Conservation (phyloP, 2,888 invertebrate species). For the Fragum whitleyi region DNA sequence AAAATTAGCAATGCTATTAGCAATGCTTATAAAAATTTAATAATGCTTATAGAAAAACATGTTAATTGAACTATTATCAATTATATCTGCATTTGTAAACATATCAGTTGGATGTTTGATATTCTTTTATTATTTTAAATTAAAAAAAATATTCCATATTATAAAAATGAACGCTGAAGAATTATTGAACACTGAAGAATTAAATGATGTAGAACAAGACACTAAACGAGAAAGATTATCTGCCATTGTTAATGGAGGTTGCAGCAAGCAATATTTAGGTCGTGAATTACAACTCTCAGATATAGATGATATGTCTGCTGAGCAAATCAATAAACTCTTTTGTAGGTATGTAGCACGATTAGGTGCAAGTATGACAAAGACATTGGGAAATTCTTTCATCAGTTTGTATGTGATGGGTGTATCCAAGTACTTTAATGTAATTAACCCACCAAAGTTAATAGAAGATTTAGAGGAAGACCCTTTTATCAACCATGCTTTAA, state of each 20-base stretch:
- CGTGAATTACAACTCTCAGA: constrained; percentile 37
- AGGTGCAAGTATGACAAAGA: constrained; percentile 53
- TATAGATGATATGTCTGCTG: constrained; percentile 46
- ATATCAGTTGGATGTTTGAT: constrained; percentile 43
- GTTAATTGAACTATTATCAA: constrained; percentile 42
- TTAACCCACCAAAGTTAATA: constrained; percentile 50
- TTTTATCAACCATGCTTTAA: constrained; percentile 50
- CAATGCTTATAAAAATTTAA: constrained; percentile 31
- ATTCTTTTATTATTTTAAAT: constrained; percentile 44
- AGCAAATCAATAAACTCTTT: constrained; percentile 49
- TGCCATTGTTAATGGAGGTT: constrained; percentile 52
- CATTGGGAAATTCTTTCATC: constrained; percentile 51
- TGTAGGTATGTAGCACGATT: constrained; percentile 53
- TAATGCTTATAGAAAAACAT: constrained; percentile 41
- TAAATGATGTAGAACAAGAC: constrained; percentile 32
- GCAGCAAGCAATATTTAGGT: constrained; percentile 50
- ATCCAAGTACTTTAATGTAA: constrained; percentile 42
- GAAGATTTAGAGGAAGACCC: constrained; percentile 54
- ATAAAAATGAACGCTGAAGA: constrained; percentile 53
- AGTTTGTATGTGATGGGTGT: constrained; percentile 52
- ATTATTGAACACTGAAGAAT: constrained; percentile 30
- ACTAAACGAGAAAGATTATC: constrained; percentile 50
- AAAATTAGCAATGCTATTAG: background rate
- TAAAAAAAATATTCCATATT: constrained; percentile 42
- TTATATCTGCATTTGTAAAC: constrained; percentile 33